Base-by-base conservation (phyloP, 2,888 invertebrate genomes). In the Spicauda simplicius region DNA sequence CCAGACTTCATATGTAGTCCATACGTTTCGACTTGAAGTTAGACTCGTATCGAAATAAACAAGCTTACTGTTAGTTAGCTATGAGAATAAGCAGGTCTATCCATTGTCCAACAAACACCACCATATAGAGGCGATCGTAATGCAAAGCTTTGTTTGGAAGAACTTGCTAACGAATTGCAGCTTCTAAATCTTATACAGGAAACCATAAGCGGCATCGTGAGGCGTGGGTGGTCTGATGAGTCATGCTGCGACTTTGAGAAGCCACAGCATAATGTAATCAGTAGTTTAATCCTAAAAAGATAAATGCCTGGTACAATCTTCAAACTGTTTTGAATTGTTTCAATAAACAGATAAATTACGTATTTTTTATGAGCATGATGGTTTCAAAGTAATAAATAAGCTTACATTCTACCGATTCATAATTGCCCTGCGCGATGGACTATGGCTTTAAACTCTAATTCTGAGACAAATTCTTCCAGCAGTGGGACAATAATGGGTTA, bases 181-280 rank as follows among this genome's bases (percentile, higher is more conserved):
- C 53, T 59, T 58, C 52, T 65, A 64, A 58, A 71, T 56, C 64
- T 67, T 60, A 66, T 69, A 68, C 69, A 72, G 69, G 73, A 72
- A 71, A 72, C 70, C 69, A 69, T 65, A 57, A 64, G 70, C 69
- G 68, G 71, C 67, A 70, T 70, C 53, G 56, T 50, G 16, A 69
- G 66, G 75, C 69, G 79, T 80, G 81, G 82, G 81, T 81, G 82
- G 82, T 80, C 81, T 71, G 62, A 62, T 80, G 77, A 79, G 73
- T 79, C 78, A 79, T 70, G 73, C 25, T 48, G 25, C 58, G 48
- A 16, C 58, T 48, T 58, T 20, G 16, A 37, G 16, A 1, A 11
- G 16, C 20, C 19, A 58, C 19, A 58, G 58, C 7, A 16, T 48
- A 58, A 25, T 25, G n/a, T 48, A 25, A 58, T 1, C 48, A 58